These are phyloP conservation scores for Nomada lathburiana DNA, from an alignment of 2,888 invertebrate species.

Conservation along the genomic window DNA sequence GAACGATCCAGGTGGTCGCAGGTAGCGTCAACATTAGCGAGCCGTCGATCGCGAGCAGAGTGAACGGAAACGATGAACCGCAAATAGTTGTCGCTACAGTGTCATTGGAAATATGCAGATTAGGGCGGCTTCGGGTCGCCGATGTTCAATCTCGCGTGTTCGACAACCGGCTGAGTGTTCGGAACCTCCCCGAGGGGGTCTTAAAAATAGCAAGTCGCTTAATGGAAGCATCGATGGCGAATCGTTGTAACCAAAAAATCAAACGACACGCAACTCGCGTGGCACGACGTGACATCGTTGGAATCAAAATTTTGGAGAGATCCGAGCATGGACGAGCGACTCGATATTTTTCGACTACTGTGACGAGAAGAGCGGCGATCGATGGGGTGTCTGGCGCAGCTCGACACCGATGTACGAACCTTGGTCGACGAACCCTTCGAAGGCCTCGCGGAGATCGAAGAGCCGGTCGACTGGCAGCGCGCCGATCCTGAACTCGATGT, in stretches of 20 bases:
- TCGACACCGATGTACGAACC: constrained; percentile 85
- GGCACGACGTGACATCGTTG: too few species aligned
- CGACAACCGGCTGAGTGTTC: constrained; percentile 16
- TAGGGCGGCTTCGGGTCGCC: not conserved
- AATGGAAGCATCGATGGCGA: not conserved
- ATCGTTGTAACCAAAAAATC: too few species aligned
- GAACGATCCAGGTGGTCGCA: not conserved
- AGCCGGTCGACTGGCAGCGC: constrained; percentile 87
- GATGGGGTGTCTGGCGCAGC: constrained; percentile 50
- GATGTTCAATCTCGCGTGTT: constrained; percentile 3
- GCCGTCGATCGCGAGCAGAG: not conserved
- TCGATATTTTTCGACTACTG: constrained; percentile 16
- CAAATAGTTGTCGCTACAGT: not conserved
- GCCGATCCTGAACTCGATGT: constrained; percentile 79
- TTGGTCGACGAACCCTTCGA: constrained; percentile 88
- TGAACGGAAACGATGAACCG: not conserved
- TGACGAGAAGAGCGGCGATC: constrained; percentile 27
- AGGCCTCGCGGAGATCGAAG: constrained; percentile 87
- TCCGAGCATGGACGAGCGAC: not conserved
- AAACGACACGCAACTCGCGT: not conserved
- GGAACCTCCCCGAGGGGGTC: not conserved
- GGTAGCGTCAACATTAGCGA: not conserved
- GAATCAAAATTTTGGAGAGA: too few species aligned
- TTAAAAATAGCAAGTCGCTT: constrained; percentile 27
- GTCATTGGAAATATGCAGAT: not conserved